Conservation (phyloP, 2,113 vertebrate species). For the Cebus imitator region DNA sequence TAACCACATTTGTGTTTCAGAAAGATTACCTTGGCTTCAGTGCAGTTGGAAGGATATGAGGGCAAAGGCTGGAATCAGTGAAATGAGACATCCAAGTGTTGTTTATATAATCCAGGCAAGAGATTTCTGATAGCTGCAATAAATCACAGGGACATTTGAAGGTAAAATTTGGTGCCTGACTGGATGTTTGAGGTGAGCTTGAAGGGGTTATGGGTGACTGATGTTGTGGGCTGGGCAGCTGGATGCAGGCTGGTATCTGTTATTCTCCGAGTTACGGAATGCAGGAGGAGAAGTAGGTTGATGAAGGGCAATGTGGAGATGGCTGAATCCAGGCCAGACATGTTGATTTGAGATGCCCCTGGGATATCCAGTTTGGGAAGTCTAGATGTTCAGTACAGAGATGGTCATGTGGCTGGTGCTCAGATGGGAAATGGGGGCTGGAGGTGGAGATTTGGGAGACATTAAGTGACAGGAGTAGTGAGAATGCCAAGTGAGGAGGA, state of each 20-base stretch:
- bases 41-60: neutral
- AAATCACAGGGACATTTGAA: neutral
- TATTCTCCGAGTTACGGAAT: neutral
- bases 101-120: neutral
- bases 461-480: neutral
- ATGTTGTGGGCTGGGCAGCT: neutral
- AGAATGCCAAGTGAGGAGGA: neutral
- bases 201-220: neutral
- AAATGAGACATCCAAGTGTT: neutral
- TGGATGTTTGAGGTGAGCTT: neutral
- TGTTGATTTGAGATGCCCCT: neutral
- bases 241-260: neutral
- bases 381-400: neutral
- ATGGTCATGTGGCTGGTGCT: neutral
- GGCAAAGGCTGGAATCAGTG: neutral
- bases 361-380: neutral
- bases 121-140: neutral
- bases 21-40: slow-evolving; percentile 45
- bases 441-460: neutral
- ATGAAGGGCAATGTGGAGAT: fast-evolving
- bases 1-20: neutral
- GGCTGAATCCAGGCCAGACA: neutral
- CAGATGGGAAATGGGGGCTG: neutral
- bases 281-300: neutral
- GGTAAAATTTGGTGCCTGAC: neutral